Percentiles rank a stretch among this genome's conserved stretches.
Evolutionary conservation across 2,113 vertebrate genomes (phyloP).

Genomic region (Erythrolamprus reginae): DNA sequence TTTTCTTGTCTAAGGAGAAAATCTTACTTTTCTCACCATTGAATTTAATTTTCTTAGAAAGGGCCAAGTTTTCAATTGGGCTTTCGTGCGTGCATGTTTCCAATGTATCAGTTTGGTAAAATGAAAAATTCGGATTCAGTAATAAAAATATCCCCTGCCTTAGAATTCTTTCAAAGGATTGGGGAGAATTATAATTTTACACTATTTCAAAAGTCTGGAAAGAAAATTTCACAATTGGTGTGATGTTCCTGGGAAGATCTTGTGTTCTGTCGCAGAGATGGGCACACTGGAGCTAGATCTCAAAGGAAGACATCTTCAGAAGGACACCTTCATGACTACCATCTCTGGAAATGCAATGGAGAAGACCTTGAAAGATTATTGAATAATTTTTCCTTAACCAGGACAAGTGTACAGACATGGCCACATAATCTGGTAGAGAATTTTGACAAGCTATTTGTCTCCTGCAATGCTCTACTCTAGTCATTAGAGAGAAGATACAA

Average conservation of each 20-base stretch:
- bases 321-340: background rate
- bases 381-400: background rate
- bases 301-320: background rate
- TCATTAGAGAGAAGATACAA: background rate
- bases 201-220: background rate
- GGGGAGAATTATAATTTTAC: background rate
- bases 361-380: background rate
- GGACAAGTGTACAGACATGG: background rate
- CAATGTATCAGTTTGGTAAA: background rate
- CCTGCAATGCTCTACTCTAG: background rate
- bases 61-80: background rate
- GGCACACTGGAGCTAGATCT: background rate
- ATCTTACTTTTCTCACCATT: background rate
- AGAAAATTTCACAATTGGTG: background rate
- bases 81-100: background rate
- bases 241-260: background rate
- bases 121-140: background rate
- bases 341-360: background rate
- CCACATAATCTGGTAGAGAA: background rate
- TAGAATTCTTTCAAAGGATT: background rate
- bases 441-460: background rate
- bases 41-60: background rate
- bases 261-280: background rate
- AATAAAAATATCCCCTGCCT: background rate
- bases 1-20: background rate